A percentile compares a stretch with the other conserved stretches of the same genome.
Conservation (phyloP, 2,113 vertebrate genomes). For the Colinus virginianus region DNA sequence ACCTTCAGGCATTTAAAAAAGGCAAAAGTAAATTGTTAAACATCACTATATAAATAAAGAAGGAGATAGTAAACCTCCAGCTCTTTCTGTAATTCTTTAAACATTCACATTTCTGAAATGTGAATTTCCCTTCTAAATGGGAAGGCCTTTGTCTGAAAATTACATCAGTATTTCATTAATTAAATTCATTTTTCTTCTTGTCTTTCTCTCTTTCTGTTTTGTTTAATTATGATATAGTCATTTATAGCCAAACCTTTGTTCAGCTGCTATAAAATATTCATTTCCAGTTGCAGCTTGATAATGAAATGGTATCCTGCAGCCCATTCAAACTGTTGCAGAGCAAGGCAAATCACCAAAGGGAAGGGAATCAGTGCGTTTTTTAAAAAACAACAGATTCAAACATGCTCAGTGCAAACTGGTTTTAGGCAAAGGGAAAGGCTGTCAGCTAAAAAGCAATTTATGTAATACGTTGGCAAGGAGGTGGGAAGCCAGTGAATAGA, state of each 20-base stretch:
- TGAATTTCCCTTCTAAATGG: background rate
- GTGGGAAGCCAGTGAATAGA: slow-evolving; percentile 39
- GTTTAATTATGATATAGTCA: slow-evolving; percentile 58
- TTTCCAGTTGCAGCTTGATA: slow-evolving; percentile 54
- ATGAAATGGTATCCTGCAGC: slow-evolving; percentile 47
- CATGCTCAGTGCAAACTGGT: slow-evolving; percentile 22
- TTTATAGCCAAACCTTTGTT: slow-evolving; percentile 61
- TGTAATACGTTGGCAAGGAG: slow-evolving; percentile 27
- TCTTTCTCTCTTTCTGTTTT: slow-evolving; percentile 33
- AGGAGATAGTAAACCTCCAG: background rate
- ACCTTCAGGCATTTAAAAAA: background rate
- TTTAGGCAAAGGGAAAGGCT: slow-evolving; percentile 33
- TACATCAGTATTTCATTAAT: slow-evolving; percentile 55
- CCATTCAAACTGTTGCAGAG: slow-evolving; percentile 42
- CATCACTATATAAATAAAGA: background rate
- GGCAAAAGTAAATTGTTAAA: background rate
- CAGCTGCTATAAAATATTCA: slow-evolving; percentile 50
- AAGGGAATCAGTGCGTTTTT: background rate
- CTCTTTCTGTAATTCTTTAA: background rate
- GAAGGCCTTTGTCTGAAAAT: slow-evolving; percentile 22
- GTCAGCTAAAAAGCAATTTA: slow-evolving; percentile 51
- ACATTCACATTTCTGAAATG: background rate
- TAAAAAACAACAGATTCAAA: background rate
- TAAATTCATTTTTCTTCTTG: slow-evolving; percentile 43
- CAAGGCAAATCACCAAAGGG: slow-evolving; percentile 35